Conservation (phyloP, 2,888 invertebrate species). For the Glyphotaelius pellucidus region DNA sequence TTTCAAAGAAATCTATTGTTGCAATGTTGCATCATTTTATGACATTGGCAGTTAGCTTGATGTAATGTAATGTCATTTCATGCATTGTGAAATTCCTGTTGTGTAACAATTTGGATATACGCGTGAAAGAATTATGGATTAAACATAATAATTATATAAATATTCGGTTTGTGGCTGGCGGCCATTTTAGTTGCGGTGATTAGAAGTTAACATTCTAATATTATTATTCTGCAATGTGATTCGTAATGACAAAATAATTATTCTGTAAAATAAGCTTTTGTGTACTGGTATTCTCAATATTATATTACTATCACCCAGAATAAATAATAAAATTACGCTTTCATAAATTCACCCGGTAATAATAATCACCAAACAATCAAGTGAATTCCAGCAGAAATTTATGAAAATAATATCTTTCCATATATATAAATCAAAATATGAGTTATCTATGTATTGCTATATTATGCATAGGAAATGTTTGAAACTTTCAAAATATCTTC, state of each 20-base stretch:
- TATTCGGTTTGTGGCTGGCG: background rate
- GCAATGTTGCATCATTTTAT: background rate
- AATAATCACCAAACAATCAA: no score
- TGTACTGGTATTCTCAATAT: no score
- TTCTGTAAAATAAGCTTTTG: background rate
- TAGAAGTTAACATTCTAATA: background rate
- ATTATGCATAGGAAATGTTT: no score
- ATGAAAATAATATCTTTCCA: no score
- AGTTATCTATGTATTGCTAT: no score
- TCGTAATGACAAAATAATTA: background rate
- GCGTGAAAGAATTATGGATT: background rate
- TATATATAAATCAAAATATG: no score
- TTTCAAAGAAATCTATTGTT: background rate
- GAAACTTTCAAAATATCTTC: no score
- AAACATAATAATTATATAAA: background rate
- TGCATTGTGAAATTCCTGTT: background rate
- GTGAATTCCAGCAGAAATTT: no score
- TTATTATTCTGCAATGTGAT: background rate
- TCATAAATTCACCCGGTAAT: no score
- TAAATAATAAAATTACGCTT: no score
- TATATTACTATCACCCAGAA: no score
- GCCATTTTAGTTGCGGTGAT: background rate
- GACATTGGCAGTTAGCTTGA: background rate
- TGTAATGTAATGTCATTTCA: slow-evolving; percentile 9
- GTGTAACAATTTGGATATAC: background rate